These are phyloP conservation scores for Halocaridina rubra DNA, from an alignment of 2,888 invertebrate genomes.

Conservation along the genomic window DNA sequence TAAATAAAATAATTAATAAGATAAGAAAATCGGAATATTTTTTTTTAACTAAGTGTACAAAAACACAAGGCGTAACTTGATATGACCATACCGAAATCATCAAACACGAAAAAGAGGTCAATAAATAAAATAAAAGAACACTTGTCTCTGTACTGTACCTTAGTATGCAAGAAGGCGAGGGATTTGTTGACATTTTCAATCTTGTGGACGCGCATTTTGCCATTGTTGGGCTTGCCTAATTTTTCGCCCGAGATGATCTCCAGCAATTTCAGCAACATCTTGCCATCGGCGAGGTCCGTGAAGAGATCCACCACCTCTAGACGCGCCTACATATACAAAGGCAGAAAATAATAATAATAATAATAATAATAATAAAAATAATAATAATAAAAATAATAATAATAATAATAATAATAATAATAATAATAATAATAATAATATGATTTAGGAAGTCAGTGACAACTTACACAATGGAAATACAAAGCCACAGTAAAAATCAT, in stretches of 20 bases:
- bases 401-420: no score
- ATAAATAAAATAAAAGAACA: not conserved
- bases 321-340: slow-evolving; percentile 78
- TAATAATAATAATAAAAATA: no score
- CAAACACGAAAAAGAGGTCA: not conserved
- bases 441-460: no score
- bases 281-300: slow-evolving; percentile 94
- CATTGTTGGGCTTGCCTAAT: slow-evolving; percentile 94
- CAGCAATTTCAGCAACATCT: slow-evolving; percentile 88
- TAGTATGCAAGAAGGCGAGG: slow-evolving; percentile 93
- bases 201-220: slow-evolving; percentile 97
- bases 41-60: no score
- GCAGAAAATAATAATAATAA: slow-evolving; percentile 60
- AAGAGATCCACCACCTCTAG: slow-evolving; percentile 99
- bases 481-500: no score
- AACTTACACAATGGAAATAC: no score
- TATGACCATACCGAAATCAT: no score
- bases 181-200: slow-evolving; percentile 99
- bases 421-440: no score
- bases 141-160: slow-evolving; percentile 74
- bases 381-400: no score
- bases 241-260: slow-evolving; percentile 99
- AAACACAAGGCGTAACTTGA: no score
- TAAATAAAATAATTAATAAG: no score
- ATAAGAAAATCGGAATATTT: no score